These are phyloP conservation scores for Holothuria scabra DNA, from an alignment of 53 echinoderm and acorn worm genomes.

Conservation along the genomic window DNA sequence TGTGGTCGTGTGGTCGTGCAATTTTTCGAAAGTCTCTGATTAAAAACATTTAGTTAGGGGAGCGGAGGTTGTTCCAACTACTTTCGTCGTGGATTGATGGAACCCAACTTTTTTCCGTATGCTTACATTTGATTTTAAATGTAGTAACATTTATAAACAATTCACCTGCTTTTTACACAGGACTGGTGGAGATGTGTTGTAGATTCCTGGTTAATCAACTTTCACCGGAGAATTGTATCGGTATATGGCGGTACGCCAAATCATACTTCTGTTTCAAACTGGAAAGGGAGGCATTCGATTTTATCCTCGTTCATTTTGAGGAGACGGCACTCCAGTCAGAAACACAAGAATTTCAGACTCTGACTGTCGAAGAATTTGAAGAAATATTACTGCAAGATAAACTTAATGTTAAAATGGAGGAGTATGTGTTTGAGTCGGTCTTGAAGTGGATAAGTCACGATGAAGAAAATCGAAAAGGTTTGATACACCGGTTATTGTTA, in stretches of 20 bases:
- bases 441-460: slow-evolving; percentile 83
- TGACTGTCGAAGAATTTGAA: slow-evolving; percentile 80
- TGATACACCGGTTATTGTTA: slow-evolving; percentile 73
- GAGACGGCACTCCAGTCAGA: slow-evolving; percentile 75
- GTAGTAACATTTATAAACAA: too few relatives aligned
- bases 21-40: too few relatives aligned
- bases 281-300: slow-evolving; percentile 74
- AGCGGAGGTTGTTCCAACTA: too few relatives aligned
- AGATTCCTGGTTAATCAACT: slow-evolving; percentile 75
- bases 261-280: slow-evolving; percentile 88
- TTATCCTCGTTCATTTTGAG: slow-evolving; percentile 90
- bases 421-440: slow-evolving; percentile 93
- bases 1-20: too few relatives aligned
- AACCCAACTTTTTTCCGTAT: too few relatives aligned
- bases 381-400: slow-evolving; percentile 76
- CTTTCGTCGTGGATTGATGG: too few relatives aligned
- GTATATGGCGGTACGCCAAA: slow-evolving; percentile 89
- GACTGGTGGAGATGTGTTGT: slow-evolving; percentile 82
- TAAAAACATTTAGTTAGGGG: too few relatives aligned
- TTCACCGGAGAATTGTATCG: slow-evolving; percentile 81
- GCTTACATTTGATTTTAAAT: too few relatives aligned
- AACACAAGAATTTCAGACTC: slow-evolving; percentile 76
- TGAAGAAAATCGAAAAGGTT: slow-evolving; percentile 60
- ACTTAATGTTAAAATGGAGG: slow-evolving; percentile 98
- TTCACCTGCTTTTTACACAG: slow-evolving; percentile 41